These are phyloP conservation scores for Chiloscyllium plagiosum DNA, from an alignment of 2,113 vertebrate genomes.

Conservation along the genomic window DNA sequence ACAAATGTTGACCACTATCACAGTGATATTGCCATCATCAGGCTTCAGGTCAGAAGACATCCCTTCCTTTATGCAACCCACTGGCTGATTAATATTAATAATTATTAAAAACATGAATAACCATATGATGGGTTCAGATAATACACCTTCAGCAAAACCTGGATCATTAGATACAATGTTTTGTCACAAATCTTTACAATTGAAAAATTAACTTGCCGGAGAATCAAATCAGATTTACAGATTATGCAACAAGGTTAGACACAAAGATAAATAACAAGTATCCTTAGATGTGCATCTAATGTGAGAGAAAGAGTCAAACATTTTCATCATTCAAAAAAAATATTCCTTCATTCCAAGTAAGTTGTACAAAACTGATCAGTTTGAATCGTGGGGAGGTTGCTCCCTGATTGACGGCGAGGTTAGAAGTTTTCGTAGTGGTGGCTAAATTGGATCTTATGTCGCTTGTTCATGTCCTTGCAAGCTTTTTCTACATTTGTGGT, in stretches of 20 bases:
- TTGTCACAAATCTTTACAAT: not conserved
- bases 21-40: too few species aligned
- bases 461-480: conserved; percentile 31
- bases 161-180: not conserved
- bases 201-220: not conserved
- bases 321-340: not conserved
- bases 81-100: too few species aligned
- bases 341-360: not conserved
- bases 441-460: conserved; percentile 11
- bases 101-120: not conserved
- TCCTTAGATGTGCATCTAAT: not conserved
- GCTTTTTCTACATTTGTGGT: conserved; percentile 37
- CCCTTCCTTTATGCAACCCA: too few species aligned
- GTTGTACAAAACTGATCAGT: not conserved
- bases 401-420: not conserved
- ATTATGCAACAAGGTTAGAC: not conserved
- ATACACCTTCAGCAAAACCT: not conserved
- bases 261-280: not conserved
- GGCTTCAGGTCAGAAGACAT: too few species aligned
- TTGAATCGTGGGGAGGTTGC: not conserved
- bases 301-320: not conserved
- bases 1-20: too few species aligned
- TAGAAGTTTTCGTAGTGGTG: conserved; percentile 40
- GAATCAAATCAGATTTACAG: not conserved
- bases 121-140: not conserved